Base-by-base conservation (phyloP, 1,140 invertebrate genomes). In the Latrodectus geometricus region DNA sequence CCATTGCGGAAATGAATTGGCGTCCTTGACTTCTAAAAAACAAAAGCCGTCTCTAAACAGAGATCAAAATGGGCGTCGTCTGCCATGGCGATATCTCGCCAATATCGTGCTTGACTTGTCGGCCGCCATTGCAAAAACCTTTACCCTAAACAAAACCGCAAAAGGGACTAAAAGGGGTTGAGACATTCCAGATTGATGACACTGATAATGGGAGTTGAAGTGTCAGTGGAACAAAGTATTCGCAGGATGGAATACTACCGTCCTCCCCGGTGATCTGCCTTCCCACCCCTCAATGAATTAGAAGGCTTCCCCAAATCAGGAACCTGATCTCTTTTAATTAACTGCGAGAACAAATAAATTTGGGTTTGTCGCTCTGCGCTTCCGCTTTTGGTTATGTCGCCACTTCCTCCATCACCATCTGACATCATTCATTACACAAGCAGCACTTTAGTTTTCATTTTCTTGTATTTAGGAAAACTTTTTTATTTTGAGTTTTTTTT, bases 171-270 rank as follows among this genome's bases (percentile, higher is more conserved):
- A 17, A 61, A 61, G 54, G 54, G 54, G 54, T 61, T 61, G 54
- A 61, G 17, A 61, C 54, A 61, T 61, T 17, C 17, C 54, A 61
- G 54, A 61, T 61, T 61, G 54, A 61, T 61, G 54, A 61, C 17
- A 17, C 54, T 61, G 54, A 61, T 61, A 61, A 61, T 61, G 11
- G 54, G 17, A 61, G 17, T 11, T 61, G 54, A 61, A 61, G 54
- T 61, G 54, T 61, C 54, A 61, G 54, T 61, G 54, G 54, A 61
- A 61, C 54, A 61, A 61, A 61, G 54, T 61, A 61, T 61, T 61
- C 54, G 54, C 54, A 61, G 54, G 54, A 61, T 14, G 17, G 54
- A 61, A 61, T 17, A 61, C 11, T 14, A 61, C 54, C 54, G 11
- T 17, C 54, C 17, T 61, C 54, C 11, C 11, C 54, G 11, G 17